Conservation (phyloP, 2,797 vertebrate genomes). For the Vespertilio murinus region DNA sequence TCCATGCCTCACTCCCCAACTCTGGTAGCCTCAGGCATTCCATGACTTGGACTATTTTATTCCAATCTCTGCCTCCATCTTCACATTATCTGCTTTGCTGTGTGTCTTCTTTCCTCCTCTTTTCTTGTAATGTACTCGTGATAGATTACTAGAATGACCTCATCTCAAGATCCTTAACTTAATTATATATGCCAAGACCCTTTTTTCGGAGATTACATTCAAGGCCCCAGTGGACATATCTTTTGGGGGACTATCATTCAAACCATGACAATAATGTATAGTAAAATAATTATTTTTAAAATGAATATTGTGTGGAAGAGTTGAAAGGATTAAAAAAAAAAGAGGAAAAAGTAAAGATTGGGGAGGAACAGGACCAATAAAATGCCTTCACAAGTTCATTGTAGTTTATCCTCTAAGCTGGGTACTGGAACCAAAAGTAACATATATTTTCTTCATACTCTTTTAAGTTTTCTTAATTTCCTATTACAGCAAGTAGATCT, state of each 20-base stretch:
- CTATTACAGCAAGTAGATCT: neutral
- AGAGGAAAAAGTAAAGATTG: neutral
- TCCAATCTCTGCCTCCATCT: neutral
- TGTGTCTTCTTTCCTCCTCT: neutral
- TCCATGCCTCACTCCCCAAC: neutral
- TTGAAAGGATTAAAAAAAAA: neutral
- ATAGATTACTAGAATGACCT: neutral
- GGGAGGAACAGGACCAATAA: neutral
- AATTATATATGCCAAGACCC: neutral
- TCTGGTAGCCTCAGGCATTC: neutral
- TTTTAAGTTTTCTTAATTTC: constrained; percentile 4
- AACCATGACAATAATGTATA: neutral
- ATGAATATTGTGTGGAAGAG: neutral
- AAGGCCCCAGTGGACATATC: neutral
- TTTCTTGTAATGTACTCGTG: neutral
- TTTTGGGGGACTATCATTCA: neutral
- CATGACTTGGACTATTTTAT: neutral
- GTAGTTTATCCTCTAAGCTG: neutral
- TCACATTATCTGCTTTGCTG: neutral
- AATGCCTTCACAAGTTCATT: neutral
- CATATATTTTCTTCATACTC: neutral
- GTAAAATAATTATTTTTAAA: neutral
- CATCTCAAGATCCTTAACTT: neutral
- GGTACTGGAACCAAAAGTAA: neutral
- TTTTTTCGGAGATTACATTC: neutral